phyloP scores from a whole-genome alignment of 2,797 vertebrate species.

The Podarcis siculus region DNA sequence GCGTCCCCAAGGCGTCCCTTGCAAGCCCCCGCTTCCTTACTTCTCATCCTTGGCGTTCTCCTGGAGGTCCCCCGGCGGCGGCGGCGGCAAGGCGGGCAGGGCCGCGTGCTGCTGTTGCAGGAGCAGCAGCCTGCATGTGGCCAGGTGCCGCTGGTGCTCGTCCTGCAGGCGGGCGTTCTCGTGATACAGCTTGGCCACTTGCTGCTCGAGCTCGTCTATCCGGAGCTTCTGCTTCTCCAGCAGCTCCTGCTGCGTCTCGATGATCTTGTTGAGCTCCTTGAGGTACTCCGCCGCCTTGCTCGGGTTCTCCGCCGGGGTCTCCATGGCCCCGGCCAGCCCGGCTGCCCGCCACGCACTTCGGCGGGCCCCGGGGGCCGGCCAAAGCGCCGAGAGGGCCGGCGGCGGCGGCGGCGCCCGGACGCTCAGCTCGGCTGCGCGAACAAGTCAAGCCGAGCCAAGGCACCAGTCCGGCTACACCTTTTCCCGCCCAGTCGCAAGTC shows the following conservation, averaged over 20 bases:
- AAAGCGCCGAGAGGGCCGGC: neutral
- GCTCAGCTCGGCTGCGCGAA: neutral
- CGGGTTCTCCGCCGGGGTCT: conserved; percentile 87
- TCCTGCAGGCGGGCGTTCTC: conserved; percentile 91
- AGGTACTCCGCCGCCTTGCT: conserved; percentile 92
- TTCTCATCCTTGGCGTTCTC: conserved; percentile 85
- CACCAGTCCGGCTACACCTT: neutral
- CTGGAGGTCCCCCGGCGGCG: conserved; percentile 79
- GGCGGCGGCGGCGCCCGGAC: neutral
- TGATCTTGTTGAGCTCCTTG: conserved; percentile 93
- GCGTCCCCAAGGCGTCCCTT: neutral
- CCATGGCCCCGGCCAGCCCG: conserved; percentile 77
- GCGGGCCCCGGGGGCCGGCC: neutral
- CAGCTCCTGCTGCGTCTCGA: conserved; percentile 94
- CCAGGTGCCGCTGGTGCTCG: conserved; percentile 91
- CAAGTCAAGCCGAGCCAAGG: conserved; percentile 32
- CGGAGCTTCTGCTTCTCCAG: conserved; percentile 91
- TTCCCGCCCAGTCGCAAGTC: conserved; percentile 45
- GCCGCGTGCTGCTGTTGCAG: conserved; percentile 76
- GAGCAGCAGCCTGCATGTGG: conserved; percentile 85
- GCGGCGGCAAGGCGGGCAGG: conserved; percentile 60
- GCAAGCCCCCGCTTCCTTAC: conserved; percentile 77
- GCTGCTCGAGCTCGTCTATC: conserved; percentile 93
- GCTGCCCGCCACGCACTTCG: conserved; percentile 34
- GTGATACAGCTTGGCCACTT: conserved; percentile 89